phyloP scores from a whole-genome alignment of 2,888 invertebrate genomes.

The Prenolepis imparis region DNA sequence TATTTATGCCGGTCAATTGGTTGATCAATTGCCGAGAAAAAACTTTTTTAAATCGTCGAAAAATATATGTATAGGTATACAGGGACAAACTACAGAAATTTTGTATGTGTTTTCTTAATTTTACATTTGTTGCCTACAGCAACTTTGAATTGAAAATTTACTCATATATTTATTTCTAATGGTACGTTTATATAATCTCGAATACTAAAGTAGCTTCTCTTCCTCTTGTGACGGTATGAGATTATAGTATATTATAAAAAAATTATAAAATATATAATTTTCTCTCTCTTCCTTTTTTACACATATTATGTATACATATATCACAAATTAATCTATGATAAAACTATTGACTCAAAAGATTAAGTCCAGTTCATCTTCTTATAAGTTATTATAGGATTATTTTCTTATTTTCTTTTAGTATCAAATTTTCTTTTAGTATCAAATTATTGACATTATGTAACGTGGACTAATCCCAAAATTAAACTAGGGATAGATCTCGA shows the following conservation, averaged over 20 bases:
- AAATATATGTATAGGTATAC: neutral
- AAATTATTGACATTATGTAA: conserved; percentile 6
- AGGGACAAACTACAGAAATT: neutral
- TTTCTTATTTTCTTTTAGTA: too few relatives aligned
- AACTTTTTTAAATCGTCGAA: conserved; percentile 18
- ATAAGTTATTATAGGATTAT: too few relatives aligned
- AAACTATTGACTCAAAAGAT: neutral
- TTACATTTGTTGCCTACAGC: neutral
- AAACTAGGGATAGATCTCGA: neutral
- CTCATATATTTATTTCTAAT: neutral
- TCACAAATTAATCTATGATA: neutral
- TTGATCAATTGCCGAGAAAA: conserved; percentile 36
- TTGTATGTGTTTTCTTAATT: neutral
- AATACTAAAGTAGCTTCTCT: neutral
- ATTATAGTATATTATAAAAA: neutral
- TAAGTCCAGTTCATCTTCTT: neutral
- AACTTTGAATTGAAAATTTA: neutral
- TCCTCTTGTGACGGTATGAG: too few relatives aligned
- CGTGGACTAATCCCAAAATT: neutral
- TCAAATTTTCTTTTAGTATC: neutral
- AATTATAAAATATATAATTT: neutral
- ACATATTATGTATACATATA: neutral
- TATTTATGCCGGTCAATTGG: conserved; percentile 50
- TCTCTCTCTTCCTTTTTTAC: neutral
- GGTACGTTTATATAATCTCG: neutral